phyloP scores from a whole-genome alignment of 2,113 vertebrate genomes.

The Coregonus clupeaformis region DNA sequence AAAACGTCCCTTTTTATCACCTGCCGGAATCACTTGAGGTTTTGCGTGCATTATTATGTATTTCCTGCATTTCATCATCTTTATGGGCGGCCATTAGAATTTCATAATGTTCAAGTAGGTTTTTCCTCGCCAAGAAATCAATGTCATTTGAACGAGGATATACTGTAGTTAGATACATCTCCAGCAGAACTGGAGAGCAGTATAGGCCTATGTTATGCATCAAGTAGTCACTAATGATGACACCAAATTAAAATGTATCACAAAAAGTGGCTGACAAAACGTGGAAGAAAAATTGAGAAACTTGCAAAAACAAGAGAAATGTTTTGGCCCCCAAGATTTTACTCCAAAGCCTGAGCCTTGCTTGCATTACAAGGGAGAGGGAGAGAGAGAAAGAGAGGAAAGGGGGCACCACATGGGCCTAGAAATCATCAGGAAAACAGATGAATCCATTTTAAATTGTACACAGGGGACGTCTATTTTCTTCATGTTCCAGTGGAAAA shows the following conservation, averaged over 20 bases:
- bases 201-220: background rate
- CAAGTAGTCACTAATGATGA: background rate
- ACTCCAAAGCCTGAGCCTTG: background rate
- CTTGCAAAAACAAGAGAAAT: too few species aligned
- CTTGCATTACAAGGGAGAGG: background rate
- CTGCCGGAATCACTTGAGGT: slow-evolving; percentile 29
- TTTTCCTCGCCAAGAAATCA: slow-evolving; percentile 4
- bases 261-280: too few species aligned
- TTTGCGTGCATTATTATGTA: slow-evolving; percentile 32
- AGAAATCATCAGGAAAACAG: slow-evolving; percentile 31
- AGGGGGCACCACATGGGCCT: background rate
- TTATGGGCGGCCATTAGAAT: slow-evolving; percentile 45
- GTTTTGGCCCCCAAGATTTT: too few species aligned
- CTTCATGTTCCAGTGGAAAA: slow-evolving; percentile 36
- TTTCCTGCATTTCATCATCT: slow-evolving; percentile 42
- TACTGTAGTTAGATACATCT: background rate
- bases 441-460: slow-evolving; percentile 34
- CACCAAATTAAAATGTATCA: background rate
- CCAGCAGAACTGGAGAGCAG: background rate
- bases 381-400: background rate
- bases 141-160: background rate
- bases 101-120: slow-evolving; percentile 27
- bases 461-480: slow-evolving; percentile 39
- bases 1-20: slow-evolving; percentile 47
- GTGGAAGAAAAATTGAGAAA: too few species aligned